Conservation (phyloP, 2,888 invertebrate genomes). For the Automeris io region DNA sequence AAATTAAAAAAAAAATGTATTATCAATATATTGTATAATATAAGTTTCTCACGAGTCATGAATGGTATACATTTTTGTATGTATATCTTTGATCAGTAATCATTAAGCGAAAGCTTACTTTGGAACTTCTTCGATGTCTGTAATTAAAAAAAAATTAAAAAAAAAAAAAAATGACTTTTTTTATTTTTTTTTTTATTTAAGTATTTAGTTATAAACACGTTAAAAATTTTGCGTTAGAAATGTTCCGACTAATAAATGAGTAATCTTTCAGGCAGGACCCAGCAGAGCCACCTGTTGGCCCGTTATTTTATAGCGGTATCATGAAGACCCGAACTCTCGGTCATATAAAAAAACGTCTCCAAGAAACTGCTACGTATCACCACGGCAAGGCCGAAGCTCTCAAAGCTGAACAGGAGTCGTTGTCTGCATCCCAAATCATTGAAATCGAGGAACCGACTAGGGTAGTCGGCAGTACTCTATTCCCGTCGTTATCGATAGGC, state of each 20-base stretch:
- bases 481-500: slow-evolving; percentile 37
- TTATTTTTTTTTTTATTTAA: too few relatives aligned
- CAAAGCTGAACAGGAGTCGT: slow-evolving; percentile 18
- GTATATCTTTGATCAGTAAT: too few relatives aligned
- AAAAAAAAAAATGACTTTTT: too few relatives aligned
- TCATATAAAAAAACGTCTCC: slow-evolving; percentile 48
- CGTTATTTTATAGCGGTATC: slow-evolving; percentile 62
- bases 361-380: slow-evolving; percentile 48
- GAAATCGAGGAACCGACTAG: slow-evolving; percentile 11
- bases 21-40: too few relatives aligned
- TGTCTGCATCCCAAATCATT: slow-evolving; percentile 15
- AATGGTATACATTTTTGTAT: too few relatives aligned
- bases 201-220: too few relatives aligned
- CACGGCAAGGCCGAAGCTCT: slow-evolving; percentile 30
- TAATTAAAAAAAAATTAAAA: too few relatives aligned
- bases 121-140: too few relatives aligned
- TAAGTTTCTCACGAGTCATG: too few relatives aligned
- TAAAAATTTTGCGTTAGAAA: background rate
- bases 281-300: slow-evolving; percentile 49
- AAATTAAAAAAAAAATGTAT: too few relatives aligned
- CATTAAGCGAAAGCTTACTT: too few relatives aligned
- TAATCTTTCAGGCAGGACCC: slow-evolving; percentile 26
- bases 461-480: slow-evolving; percentile 23
- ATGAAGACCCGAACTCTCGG: slow-evolving; percentile 50
- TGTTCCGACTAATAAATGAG: too few relatives aligned